Conservation (phyloP, 1,140 invertebrate species). For the Mylabris phalerata region DNA sequence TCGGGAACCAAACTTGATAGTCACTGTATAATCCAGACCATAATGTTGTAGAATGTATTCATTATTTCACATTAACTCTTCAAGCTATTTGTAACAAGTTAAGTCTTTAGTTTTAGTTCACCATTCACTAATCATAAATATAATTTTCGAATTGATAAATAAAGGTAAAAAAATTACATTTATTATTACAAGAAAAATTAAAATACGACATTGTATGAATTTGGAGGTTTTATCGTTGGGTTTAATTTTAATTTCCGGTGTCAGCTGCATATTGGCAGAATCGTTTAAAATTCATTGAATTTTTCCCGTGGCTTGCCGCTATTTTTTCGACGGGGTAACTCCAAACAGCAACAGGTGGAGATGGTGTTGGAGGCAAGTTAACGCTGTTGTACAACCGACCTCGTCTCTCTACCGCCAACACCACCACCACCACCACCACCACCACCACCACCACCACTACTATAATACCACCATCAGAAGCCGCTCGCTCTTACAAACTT, state of each 20-base stretch:
- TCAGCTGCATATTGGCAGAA: constrained; percentile 24
- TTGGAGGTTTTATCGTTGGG: background rate
- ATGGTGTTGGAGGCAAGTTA: constrained; percentile 7
- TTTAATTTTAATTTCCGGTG: constrained; percentile 20
- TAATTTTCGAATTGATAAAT: too few relatives aligned
- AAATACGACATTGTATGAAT: too few relatives aligned
- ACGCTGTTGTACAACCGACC: constrained; percentile 9
- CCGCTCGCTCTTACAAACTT: background rate
- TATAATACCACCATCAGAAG: too few relatives aligned
- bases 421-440: too few relatives aligned
- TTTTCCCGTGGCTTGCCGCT: constrained; percentile 21
- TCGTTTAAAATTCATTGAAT: constrained; percentile 31
- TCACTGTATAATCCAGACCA: constrained; percentile 41
- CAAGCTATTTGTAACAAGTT: constrained; percentile 35
- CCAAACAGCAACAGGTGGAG: constrained; percentile 23
- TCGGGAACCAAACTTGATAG: constrained; percentile 37
- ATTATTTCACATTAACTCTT: constrained; percentile 41
- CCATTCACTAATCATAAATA: too few relatives aligned
- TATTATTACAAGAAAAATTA: too few relatives aligned
- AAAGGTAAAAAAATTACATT: too few relatives aligned
- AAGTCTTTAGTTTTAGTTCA: background rate
- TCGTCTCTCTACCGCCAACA: background rate
- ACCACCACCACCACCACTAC: background rate
- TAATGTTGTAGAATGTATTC: constrained; percentile 43
- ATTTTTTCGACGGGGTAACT: constrained; percentile 15